These are phyloP conservation scores for Trachythela sp. DNA, from an alignment of 64 coral and sea anemone genomes.

Conservation along the genomic window DNA sequence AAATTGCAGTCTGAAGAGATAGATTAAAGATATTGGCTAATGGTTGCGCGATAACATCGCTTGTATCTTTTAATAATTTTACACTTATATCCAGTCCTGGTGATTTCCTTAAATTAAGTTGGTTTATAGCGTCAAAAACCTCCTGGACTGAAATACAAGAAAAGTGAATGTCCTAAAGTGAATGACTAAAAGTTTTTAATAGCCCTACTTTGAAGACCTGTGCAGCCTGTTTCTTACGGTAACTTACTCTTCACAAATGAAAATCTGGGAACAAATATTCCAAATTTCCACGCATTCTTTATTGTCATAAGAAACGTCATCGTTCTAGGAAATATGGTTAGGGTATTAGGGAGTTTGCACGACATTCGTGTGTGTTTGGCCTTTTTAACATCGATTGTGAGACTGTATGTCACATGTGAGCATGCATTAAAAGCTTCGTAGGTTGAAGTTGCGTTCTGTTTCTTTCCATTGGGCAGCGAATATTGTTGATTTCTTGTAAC, in stretches of 20 bases:
- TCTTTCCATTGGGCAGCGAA: constrained; percentile 12
- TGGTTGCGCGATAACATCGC: no score
- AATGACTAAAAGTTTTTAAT: no score
- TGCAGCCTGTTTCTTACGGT: no score
- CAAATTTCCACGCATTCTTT: constrained; percentile 72
- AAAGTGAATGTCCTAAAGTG: no score
- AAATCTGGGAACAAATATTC: constrained; percentile 37
- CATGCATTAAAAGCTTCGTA: constrained; percentile 74
- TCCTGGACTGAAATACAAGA: no score
- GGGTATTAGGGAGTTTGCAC: constrained; percentile 40
- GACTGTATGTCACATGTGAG: constrained; percentile 31
- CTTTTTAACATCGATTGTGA: constrained; percentile 54
- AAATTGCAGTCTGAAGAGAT: no score
- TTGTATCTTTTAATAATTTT: no score
- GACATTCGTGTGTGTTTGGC: constrained; percentile 53
- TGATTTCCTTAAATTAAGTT: no score
- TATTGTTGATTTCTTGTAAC: constrained; percentile 38
- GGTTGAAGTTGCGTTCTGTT: constrained; percentile 47
- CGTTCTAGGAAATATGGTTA: constrained; percentile 56
- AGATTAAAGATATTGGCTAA: no score
- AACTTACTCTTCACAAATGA: not conserved
- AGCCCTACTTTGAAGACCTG: no score
- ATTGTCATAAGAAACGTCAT: constrained; percentile 58
- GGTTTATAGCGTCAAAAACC: no score
- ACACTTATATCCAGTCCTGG: no score